phyloP scores from a whole-genome alignment of 2,888 invertebrate genomes.

The Hypercompe scribonia region DNA sequence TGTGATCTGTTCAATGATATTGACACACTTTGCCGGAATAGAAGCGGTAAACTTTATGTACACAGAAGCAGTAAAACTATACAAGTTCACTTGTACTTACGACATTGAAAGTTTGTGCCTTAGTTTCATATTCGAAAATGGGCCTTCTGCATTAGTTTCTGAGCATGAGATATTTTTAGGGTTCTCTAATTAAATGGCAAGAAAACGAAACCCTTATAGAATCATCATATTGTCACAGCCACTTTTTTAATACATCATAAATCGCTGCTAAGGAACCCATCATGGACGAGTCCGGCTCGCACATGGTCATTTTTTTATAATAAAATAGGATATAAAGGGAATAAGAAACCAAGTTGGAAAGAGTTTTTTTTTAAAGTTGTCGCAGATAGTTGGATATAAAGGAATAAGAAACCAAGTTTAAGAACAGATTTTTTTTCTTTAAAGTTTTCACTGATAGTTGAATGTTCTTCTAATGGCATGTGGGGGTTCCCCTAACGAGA shows the following conservation, averaged over 20 bases:
- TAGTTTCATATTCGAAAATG: constrained; percentile 24
- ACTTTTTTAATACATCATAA: too few species aligned
- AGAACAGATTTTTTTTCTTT: too few species aligned
- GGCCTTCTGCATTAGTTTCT: background rate
- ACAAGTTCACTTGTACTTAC: constrained; percentile 25
- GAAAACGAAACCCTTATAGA: too few species aligned
- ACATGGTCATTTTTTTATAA: too few species aligned
- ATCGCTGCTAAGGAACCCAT: too few species aligned
- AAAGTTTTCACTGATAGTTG: background rate
- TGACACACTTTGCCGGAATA: constrained; percentile 16
- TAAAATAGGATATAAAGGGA: background rate
- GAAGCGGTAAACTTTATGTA: constrained; percentile 17
- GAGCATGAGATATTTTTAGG: background rate
- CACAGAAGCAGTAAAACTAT: constrained; percentile 26
- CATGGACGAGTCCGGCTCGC: too few species aligned
- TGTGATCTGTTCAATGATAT: background rate
- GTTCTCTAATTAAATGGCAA: too few species aligned
- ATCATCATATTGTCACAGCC: too few species aligned
- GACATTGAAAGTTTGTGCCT: background rate
- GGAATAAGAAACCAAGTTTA: background rate
- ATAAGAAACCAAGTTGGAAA: background rate
- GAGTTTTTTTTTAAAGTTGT: too few species aligned
- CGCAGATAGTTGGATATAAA: background rate
- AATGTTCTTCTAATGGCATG: background rate
- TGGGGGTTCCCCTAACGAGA: background rate